Evolutionary conservation across 2,888 invertebrate species (phyloP).

Genomic region (Listrodromus nycthemerus): DNA sequence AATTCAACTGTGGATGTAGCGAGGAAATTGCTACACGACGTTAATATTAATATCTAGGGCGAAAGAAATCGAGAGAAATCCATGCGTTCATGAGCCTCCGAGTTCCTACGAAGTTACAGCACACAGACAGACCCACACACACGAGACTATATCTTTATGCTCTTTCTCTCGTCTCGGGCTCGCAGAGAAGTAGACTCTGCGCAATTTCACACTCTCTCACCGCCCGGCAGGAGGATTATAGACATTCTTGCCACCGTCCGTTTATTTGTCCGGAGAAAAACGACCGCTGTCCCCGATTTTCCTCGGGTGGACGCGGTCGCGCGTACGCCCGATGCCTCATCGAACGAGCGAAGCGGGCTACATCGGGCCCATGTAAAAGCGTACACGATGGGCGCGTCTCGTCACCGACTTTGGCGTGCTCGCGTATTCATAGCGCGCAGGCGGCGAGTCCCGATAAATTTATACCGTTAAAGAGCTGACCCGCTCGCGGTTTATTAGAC

Average conservation of each 20-base stretch:
- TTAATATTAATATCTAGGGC: constrained; percentile 65
- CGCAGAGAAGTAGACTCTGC: constrained; percentile 62
- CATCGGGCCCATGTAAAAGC: constrained; percentile 9
- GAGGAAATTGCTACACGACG: constrained; percentile 50
- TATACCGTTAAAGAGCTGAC: constrained; percentile 61
- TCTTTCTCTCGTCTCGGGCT: constrained; percentile 64
- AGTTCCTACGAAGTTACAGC: constrained; percentile 61
- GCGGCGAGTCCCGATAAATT: constrained; percentile 48
- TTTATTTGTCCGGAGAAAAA: constrained; percentile 34
- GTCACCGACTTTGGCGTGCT: constrained; percentile 55
- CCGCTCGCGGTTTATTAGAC: constrained; percentile 27
- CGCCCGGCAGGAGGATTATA: constrained; percentile 16
- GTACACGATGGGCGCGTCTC: constrained; percentile 48
- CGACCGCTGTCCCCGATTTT: constrained; percentile 58
- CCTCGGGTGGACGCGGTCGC: constrained; percentile 40
- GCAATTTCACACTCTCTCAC: constrained; percentile 67
- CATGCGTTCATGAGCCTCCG: constrained; percentile 51
- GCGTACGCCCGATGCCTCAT: constrained; percentile 54
- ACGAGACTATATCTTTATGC: constrained; percentile 38
- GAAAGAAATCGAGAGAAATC: constrained; percentile 69
- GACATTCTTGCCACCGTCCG: constrained; percentile 8
- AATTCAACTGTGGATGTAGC: constrained; percentile 10
- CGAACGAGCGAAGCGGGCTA: constrained; percentile 19
- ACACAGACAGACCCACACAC: constrained; percentile 25
- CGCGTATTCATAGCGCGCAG: constrained; percentile 63